A percentile compares a stretch with the other conserved stretches of the same genome.
These are phyloP conservation scores for Melanostoma mellinum DNA, from an alignment of 2,888 invertebrate genomes.

Conservation along the genomic window DNA sequence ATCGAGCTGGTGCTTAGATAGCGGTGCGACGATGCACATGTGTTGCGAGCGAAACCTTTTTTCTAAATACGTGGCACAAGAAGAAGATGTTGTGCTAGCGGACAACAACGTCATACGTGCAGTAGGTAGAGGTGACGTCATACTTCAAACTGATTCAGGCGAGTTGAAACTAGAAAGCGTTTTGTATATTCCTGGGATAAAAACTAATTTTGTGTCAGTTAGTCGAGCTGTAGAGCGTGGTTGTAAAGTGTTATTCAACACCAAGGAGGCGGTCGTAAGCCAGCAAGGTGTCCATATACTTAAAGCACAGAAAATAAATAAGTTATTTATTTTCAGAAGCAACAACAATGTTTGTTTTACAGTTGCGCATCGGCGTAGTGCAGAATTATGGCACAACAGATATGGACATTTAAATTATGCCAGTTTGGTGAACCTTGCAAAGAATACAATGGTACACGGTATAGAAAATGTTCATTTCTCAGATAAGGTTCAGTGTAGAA, in stretches of 20 bases:
- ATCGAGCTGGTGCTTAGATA: too few relatives aligned
- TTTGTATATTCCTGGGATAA: background rate
- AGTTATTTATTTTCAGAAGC: background rate
- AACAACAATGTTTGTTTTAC: background rate
- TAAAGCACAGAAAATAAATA: too few relatives aligned
- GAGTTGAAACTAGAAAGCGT: background rate
- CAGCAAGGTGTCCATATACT: too few relatives aligned
- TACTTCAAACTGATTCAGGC: too few relatives aligned
- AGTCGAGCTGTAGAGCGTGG: background rate
- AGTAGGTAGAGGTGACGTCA: background rate
- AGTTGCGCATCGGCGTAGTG: background rate
- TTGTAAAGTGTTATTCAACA: background rate
- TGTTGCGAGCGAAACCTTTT: too few relatives aligned
- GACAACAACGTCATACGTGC: too few relatives aligned
- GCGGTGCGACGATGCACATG: too few relatives aligned
- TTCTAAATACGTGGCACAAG: too few relatives aligned
- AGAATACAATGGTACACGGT: background rate
- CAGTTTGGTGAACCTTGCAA: conserved; percentile 16
- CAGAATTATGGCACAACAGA: conserved; percentile 5
- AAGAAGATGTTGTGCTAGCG: too few relatives aligned
- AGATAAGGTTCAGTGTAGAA: background rate
- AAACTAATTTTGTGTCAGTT: background rate
- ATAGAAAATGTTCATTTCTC: background rate
- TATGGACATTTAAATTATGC: conserved; percentile 22
- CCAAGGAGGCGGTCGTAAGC: too few relatives aligned